A percentile compares a stretch with the other conserved stretches of the same genome.
phyloP scores from a whole-genome alignment of 2,888 invertebrate species.

The Ctenicera cuprea region DNA sequence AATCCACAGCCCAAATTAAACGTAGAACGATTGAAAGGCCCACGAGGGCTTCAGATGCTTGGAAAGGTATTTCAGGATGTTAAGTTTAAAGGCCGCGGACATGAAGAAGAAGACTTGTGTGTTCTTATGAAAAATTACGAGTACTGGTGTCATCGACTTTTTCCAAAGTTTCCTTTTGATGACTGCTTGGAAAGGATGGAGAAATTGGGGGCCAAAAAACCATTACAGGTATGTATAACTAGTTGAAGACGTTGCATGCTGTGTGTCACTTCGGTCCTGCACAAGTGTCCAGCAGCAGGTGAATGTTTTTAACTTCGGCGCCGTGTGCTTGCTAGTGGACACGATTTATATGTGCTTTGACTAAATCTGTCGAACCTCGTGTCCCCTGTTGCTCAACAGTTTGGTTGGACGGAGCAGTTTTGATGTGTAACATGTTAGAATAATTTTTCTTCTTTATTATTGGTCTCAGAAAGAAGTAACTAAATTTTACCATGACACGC shows the following conservation, averaged over 20 bases:
- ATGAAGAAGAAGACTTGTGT: conserved; percentile 89
- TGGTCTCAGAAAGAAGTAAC: no score
- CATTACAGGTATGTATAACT: conserved; percentile 79
- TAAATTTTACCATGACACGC: no score
- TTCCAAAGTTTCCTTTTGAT: conserved; percentile 91
- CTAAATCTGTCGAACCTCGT: no score
- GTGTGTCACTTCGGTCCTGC: background rate
- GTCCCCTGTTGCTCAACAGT: no score
- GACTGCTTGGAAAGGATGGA: conserved; percentile 89
- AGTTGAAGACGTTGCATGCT: background rate
- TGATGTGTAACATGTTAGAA: no score
- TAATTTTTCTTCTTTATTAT: no score
- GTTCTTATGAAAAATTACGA: conserved; percentile 87
- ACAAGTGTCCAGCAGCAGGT: no score
- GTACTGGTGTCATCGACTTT: conserved; percentile 95
- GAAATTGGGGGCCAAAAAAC: conserved; percentile 87
- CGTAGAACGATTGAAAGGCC: conserved; percentile 83
- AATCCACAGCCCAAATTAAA: conserved; percentile 83
- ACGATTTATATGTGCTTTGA: no score
- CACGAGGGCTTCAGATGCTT: conserved; percentile 87
- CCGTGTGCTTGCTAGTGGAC: no score
- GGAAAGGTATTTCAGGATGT: conserved; percentile 87
- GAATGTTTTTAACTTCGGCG: no score
- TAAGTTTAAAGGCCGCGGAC: conserved; percentile 87
- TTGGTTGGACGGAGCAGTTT: no score